Conservation (phyloP, 2,113 vertebrate species). For the human region DNA sequence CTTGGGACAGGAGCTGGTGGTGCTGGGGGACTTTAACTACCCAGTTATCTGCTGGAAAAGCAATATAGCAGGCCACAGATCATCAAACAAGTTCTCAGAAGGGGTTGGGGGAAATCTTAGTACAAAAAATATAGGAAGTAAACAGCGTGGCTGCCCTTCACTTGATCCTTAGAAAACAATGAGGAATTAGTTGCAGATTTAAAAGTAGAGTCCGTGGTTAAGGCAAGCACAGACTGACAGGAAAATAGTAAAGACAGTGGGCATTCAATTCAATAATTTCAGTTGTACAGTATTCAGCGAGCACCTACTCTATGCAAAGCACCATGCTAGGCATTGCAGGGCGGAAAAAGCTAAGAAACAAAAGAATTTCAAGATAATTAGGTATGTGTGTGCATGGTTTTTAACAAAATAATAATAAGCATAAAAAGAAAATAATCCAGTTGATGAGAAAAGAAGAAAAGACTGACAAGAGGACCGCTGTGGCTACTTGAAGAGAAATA, state of each 20-base stretch:
- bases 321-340: slow-evolving; percentile 63
- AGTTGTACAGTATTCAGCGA: slow-evolving; percentile 5
- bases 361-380: slow-evolving; percentile 10
- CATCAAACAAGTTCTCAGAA: slow-evolving; percentile 79
- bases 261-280: not conserved
- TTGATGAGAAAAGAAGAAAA: slow-evolving; percentile 36
- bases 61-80: slow-evolving; percentile 82
- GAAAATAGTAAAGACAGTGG: not conserved
- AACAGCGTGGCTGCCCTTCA: slow-evolving; percentile 51
- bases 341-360: not conserved
- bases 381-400: not conserved
- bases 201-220: slow-evolving; percentile 63
- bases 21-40: slow-evolving; percentile 81
- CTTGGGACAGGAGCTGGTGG: slow-evolving; percentile 79
- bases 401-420: not conserved
- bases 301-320: slow-evolving; percentile 65
- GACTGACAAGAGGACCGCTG: not conserved
- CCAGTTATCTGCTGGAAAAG: slow-evolving; percentile 83
- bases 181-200: slow-evolving; percentile 73
- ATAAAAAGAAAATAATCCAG: slow-evolving; percentile 15
- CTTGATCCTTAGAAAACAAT: slow-evolving; percentile 32
- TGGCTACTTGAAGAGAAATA: not conserved
- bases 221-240: slow-evolving; percentile 43
- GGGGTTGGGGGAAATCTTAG: slow-evolving; percentile 62
- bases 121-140: slow-evolving; percentile 44